Conservation (phyloP, 2,113 vertebrate species). For the Cromileptes altivelis region DNA sequence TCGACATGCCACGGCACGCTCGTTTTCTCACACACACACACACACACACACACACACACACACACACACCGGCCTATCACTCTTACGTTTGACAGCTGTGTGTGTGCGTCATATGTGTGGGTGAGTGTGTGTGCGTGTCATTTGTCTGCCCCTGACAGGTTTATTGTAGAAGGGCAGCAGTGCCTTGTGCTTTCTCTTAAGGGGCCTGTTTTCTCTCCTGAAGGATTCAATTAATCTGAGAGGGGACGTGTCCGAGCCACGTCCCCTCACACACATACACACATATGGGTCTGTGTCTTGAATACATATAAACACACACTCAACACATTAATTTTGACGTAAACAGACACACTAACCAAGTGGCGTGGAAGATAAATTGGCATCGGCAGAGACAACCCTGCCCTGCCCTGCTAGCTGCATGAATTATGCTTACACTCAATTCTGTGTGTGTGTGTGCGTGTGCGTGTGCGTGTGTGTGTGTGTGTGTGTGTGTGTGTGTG, state of each 20-base stretch:
- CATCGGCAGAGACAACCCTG: conserved; percentile 48
- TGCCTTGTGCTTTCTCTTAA: conserved; percentile 78
- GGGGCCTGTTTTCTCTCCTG: conserved; percentile 77
- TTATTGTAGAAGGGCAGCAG: conserved; percentile 77
- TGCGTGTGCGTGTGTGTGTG: conserved; percentile 4
- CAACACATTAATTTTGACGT: conserved; percentile 67
- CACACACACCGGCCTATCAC: conserved; percentile 44
- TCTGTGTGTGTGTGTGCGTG: conserved; percentile 6
- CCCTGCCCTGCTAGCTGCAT: conserved; percentile 48
- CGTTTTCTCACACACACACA: conserved; percentile 27
- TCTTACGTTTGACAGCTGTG: conserved; percentile 67
- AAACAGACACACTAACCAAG: conserved; percentile 69
- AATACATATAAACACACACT: conserved; percentile 69
- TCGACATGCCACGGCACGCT: conserved; percentile 76
- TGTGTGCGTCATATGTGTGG: conserved; percentile 19
- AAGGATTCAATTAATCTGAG: conserved; percentile 82
- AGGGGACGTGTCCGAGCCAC: conserved; percentile 53
- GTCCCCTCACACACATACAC: conserved; percentile 26
- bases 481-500: conserved; percentile 14
- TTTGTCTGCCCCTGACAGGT: conserved; percentile 80
- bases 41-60: conserved; percentile 27
- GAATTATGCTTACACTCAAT: conserved; percentile 51
- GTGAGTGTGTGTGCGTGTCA: conserved; percentile 8
- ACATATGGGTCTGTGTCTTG: conserved; percentile 41
- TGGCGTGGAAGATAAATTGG: conserved; percentile 65